Conservation (phyloP, 2,797 vertebrate species). For the Sandelia bainsii region DNA sequence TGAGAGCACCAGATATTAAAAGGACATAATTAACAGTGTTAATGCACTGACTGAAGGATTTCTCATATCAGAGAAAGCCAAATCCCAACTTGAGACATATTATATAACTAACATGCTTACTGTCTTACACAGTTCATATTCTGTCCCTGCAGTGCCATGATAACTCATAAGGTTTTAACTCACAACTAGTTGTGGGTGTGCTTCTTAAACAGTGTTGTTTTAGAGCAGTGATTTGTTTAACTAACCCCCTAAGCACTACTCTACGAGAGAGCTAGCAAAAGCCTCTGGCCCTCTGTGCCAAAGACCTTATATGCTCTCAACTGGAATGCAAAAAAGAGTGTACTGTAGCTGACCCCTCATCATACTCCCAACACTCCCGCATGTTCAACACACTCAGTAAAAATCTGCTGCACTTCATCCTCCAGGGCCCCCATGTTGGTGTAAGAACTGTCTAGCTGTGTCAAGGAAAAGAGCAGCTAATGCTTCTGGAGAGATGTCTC, state of each 20-base stretch:
- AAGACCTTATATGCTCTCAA: slow-evolving; percentile 48
- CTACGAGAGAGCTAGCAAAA: slow-evolving; percentile 6
- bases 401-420: slow-evolving; percentile 65
- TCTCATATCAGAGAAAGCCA: slow-evolving; percentile 32
- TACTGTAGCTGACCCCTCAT: slow-evolving; percentile 63
- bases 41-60: slow-evolving; percentile 42
- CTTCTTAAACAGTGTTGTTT: slow-evolving; percentile 27
- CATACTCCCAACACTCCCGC: slow-evolving; percentile 35
- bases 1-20: slow-evolving; percentile 36
- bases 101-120: slow-evolving; percentile 41
- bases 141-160: slow-evolving; percentile 28
- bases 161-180: slow-evolving; percentile 19
- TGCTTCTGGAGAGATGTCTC: slow-evolving; percentile 55
- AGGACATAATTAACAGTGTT: slow-evolving; percentile 34
- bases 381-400: slow-evolving; percentile 57
- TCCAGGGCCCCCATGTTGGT: slow-evolving; percentile 62
- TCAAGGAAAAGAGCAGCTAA: slow-evolving; percentile 53
- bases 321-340: slow-evolving; percentile 43
- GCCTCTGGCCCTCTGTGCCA: slow-evolving; percentile 26
- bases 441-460: slow-evolving; percentile 59
- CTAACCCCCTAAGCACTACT: slow-evolving; percentile 3
- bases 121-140: slow-evolving; percentile 39
- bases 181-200: slow-evolving; percentile 4
- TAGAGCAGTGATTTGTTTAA: slow-evolving; percentile 35
- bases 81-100: slow-evolving; percentile 44